Evolutionary conservation across 2,888 invertebrate genomes (phyloP).

Genomic region (Stratiomys singularior): DNA sequence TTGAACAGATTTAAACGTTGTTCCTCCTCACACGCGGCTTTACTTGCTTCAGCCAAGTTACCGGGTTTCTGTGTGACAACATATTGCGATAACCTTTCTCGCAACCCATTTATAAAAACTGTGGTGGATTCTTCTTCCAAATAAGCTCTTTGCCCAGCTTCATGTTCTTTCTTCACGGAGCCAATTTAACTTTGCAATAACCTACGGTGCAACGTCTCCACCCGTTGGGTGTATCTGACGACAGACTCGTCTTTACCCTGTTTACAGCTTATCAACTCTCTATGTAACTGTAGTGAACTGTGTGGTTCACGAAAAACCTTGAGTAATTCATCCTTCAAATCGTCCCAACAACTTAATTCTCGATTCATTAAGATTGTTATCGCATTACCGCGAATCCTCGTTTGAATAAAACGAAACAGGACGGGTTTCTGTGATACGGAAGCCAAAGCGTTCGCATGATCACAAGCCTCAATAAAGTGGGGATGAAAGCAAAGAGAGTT

Average conservation of each 20-base stretch:
- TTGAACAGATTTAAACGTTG: no score
- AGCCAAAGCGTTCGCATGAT: constrained; percentile 8
- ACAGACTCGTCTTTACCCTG: neutral
- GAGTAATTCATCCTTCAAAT: neutral
- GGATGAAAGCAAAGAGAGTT: no score
- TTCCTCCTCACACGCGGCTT: neutral
- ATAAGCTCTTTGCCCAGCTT: neutral
- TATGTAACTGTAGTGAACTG: no score
- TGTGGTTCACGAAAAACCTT: no score
- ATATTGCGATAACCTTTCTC: neutral
- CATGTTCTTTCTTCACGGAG: neutral
- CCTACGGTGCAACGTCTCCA: neutral
- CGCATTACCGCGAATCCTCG: no score
- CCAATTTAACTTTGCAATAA: neutral
- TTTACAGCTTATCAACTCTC: no score
- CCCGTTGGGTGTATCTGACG: neutral
- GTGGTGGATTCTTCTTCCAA: no score
- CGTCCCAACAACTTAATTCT: constrained; percentile 31
- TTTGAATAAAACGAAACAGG: constrained; percentile 37
- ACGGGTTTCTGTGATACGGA: constrained; percentile 30
- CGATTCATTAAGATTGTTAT: no score
- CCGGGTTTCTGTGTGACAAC: constrained; percentile 44
- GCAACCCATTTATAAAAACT: constrained; percentile 31
- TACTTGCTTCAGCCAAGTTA: constrained; percentile 37
- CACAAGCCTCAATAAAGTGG: neutral